phyloP scores from a whole-genome alignment of 2,888 invertebrate genomes.

The Caenorhabditis macrosperma region DNA sequence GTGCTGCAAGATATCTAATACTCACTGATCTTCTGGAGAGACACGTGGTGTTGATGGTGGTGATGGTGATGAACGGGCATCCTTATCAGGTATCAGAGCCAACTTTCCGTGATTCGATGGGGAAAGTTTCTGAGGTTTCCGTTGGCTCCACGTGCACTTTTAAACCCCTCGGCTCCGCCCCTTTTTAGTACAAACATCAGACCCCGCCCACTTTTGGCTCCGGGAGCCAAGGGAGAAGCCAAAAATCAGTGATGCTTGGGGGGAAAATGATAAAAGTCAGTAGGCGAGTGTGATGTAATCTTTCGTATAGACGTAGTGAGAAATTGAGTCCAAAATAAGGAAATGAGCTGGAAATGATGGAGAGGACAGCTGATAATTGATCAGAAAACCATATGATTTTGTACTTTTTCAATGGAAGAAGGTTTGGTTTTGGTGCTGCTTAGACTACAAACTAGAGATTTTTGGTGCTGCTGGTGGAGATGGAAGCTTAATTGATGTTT shows the following conservation, averaged over 20 bases:
- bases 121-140: slow-evolving; percentile 1
- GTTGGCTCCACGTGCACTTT: background rate
- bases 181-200: background rate
- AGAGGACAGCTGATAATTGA: slow-evolving; percentile 15
- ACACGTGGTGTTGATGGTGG: slow-evolving; percentile 46
- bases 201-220: slow-evolving; percentile 10
- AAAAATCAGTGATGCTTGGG: slow-evolving; percentile 35
- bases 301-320: slow-evolving; percentile 2
- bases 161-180: slow-evolving; percentile 15
- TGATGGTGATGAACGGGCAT: slow-evolving; percentile 56
- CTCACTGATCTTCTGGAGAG: slow-evolving; percentile 56
- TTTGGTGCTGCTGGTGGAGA: too few relatives aligned
- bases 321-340: background rate
- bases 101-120: slow-evolving; percentile 1
- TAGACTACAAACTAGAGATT: too few relatives aligned
- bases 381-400: background rate
- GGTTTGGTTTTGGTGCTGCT: too few relatives aligned
- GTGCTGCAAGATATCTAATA: too few relatives aligned
- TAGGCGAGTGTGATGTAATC: slow-evolving; percentile 30
- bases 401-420: background rate
- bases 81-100: slow-evolving; percentile 9
- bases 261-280: background rate
- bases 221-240: too few relatives aligned
- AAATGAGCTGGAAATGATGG: background rate
- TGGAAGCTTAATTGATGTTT: too few relatives aligned